phyloP scores from a whole-genome alignment of 1,140 invertebrate genomes.

The Drosophila pachea region DNA sequence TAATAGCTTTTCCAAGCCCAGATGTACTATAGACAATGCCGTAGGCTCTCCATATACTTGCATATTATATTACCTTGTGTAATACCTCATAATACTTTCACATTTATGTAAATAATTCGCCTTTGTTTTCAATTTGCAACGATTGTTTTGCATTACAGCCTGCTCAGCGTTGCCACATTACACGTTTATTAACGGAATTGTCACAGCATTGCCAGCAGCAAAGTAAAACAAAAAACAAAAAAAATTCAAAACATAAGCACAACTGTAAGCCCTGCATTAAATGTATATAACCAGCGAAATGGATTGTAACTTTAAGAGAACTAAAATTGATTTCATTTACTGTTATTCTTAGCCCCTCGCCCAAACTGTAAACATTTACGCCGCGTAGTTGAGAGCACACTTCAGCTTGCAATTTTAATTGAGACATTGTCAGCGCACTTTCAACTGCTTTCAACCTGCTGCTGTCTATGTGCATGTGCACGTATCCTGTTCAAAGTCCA shows the following conservation, averaged over 20 bases:
- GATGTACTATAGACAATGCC: too few relatives aligned
- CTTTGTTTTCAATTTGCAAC: not conserved
- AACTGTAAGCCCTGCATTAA: not conserved
- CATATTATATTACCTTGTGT: not conserved
- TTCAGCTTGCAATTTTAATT: slow-evolving; percentile 48
- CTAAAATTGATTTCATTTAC: not conserved
- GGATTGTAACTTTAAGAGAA: not conserved
- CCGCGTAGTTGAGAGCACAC: slow-evolving; percentile 21
- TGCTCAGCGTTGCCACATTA: slow-evolving; percentile 21
- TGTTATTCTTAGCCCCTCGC: not conserved
- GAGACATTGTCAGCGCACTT: slow-evolving; percentile 45
- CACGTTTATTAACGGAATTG: slow-evolving; percentile 22
- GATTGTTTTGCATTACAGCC: slow-evolving; percentile 7
- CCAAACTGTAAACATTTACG: slow-evolving; percentile 28
- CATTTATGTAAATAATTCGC: not conserved
- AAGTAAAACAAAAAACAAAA: not conserved
- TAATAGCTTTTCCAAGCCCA: too few relatives aligned
- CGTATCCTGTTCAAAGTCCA: slow-evolving; percentile 43
- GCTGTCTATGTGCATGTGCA: slow-evolving; percentile 13
- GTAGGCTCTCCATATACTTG: not conserved
- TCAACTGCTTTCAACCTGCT: slow-evolving; percentile 33
- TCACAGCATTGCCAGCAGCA: slow-evolving; percentile 19
- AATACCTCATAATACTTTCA: slow-evolving; percentile 14
- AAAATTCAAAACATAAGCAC: not conserved
- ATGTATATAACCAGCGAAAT: not conserved